These are phyloP conservation scores for Coregonus ussuriensis DNA, from an alignment of 2,797 vertebrate species.

Conservation along the genomic window DNA sequence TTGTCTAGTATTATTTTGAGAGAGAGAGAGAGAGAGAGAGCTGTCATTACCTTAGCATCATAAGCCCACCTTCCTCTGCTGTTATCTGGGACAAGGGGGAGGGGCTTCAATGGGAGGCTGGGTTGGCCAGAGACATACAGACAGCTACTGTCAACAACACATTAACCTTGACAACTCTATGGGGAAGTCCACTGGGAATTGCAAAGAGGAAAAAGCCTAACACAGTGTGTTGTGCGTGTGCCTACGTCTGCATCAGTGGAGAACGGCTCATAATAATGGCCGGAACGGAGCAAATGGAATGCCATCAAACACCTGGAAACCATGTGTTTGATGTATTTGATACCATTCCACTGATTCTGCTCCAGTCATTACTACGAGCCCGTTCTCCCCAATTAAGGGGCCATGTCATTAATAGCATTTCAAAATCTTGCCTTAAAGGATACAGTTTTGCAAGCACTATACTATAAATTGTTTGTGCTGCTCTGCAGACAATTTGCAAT, in stretches of 20 bases:
- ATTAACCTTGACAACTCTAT: slow-evolving; percentile 51
- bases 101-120: not conserved
- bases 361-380: no score
- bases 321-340: no score
- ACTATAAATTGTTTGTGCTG: slow-evolving; percentile 32
- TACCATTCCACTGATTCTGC: not conserved
- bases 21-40: slow-evolving; percentile 3
- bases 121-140: slow-evolving; percentile 35
- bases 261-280: no score
- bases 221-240: slow-evolving; percentile 27
- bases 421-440: slow-evolving; percentile 2
- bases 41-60: slow-evolving; percentile 32
- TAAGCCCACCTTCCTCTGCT: slow-evolving; percentile 36
- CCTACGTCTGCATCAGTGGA: not conserved
- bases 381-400: no score
- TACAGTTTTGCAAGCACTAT: slow-evolving; percentile 18
- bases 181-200: slow-evolving; percentile 40
- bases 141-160: slow-evolving; percentile 41
- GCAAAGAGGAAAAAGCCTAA: slow-evolving; percentile 29
- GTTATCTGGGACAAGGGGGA: slow-evolving; percentile 34
- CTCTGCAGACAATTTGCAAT: slow-evolving; percentile 24
- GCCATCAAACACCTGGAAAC: no score
- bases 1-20: not conserved
- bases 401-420: slow-evolving; percentile 15
- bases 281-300: no score